A percentile compares a stretch with the other conserved stretches of the same genome.
These are phyloP conservation scores for Cossypha niveicapilla DNA, from an alignment of 2,797 vertebrate genomes.

Conservation along the genomic window DNA sequence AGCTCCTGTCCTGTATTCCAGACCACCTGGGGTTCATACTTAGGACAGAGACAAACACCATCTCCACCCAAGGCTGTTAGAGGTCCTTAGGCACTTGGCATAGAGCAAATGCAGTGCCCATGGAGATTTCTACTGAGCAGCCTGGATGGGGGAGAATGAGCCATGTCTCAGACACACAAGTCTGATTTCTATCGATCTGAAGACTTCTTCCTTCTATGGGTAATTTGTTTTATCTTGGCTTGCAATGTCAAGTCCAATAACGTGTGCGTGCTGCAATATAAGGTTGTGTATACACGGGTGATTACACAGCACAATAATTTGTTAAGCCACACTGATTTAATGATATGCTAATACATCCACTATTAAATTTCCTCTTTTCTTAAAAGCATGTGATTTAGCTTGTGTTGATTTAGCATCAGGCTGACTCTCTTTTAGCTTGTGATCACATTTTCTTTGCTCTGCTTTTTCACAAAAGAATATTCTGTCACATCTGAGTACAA, in stretches of 20 bases:
- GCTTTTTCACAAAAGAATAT: neutral
- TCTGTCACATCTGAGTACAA: neutral
- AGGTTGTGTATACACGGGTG: neutral
- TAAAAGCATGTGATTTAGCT: neutral
- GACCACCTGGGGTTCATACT: neutral
- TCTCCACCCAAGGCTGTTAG: neutral
- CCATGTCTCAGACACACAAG: fast-evolving
- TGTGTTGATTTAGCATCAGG: neutral
- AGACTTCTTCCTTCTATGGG: neutral
- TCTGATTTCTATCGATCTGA: neutral
- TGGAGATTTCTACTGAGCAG: neutral
- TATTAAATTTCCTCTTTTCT: neutral
- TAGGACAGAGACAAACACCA: fast-evolving
- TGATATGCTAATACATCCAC: conserved; percentile 17
- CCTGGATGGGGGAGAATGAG: neutral
- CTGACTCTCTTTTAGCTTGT: neutral
- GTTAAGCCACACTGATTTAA: conserved; percentile 44
- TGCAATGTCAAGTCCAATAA: neutral
- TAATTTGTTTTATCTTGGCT: conserved; percentile 19
- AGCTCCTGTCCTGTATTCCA: neutral
- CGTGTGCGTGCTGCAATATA: neutral
- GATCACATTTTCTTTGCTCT: neutral
- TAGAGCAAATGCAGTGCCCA: neutral
- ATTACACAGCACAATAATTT: neutral
- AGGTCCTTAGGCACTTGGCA: neutral